Base-by-base conservation (phyloP, 53 echinoderm and acorn worm genomes). In the Arbacia lixula region DNA sequence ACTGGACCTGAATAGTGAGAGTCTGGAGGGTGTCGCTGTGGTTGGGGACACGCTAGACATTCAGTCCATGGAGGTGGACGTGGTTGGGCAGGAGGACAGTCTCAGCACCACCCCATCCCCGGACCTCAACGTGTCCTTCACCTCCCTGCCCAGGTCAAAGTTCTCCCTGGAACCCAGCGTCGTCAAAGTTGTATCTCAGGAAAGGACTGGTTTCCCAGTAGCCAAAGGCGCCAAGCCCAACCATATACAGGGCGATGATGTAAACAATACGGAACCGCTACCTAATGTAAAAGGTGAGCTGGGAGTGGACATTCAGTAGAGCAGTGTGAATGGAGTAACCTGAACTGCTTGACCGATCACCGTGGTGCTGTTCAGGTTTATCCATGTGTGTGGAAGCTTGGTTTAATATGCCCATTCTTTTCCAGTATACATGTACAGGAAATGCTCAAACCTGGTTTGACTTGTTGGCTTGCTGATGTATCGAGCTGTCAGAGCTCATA, bases 41-140 rank as follows among this genome's bases (percentile, higher is more conserved):
- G 67, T 85, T 26, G 75, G 77, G 28, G 95, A 94, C 62, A 84
- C 90, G 58, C 89, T 88, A 67, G 95, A 95, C 56, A 86, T 86
- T 57, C 96, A 96, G 71, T 78, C 91, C 43, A 81, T 96, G 32
- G 96, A 93, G 79, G 96, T 96, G 68, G 96, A 96, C 36, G 96
- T 96, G 26, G 96, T 93, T 25, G 91, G 93, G 66, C 89, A 87
- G 85, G 55, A 90, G 22, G 36, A 55, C 1, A n/a, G n/a, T n/a
- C n/a, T n/a, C n/a, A n/a, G n/a, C n/a, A 14, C 58, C 12, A 75
- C 75, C 2, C 88, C 93, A 6, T n/a, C n/a, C n/a, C 50, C 88
- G 19, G 91, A 89, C 61, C 83, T 94, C 68, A 90, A 90, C 67
- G 77, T 83, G 17, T 94, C 91, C 12, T 94, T 94, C 82, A 88